phyloP scores from a whole-genome alignment of 2,113 vertebrate species.

The Panthera uncia region DNA sequence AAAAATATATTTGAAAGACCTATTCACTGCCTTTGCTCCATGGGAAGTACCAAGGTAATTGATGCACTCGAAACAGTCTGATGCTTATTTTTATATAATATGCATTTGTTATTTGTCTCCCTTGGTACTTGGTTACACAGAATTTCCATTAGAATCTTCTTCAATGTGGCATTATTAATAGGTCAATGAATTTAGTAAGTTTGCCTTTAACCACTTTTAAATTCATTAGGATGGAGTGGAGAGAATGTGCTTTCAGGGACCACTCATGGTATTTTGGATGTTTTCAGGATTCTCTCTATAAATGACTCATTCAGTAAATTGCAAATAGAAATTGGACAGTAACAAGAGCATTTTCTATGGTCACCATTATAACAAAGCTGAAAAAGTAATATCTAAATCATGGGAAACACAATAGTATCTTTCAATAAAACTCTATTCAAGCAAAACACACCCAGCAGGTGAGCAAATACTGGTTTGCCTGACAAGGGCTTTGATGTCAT shows the following conservation, averaged over 20 bases:
- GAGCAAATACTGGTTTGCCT: slow-evolving; percentile 73
- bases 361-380: slow-evolving; percentile 52
- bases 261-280: not conserved
- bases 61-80: not conserved
- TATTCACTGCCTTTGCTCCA: not conserved
- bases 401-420: slow-evolving; percentile 51
- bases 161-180: not conserved
- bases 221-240: not conserved
- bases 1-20: not conserved
- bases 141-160: not conserved
- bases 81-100: slow-evolving; percentile 21
- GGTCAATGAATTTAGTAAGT: not conserved
- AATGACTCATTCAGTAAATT: slow-evolving; percentile 22
- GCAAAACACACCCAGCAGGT: slow-evolving; percentile 72
- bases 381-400: slow-evolving; percentile 45
- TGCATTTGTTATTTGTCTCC: not conserved
- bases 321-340: not conserved
- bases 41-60: not conserved
- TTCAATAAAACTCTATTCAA: slow-evolving; percentile 62
- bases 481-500: slow-evolving; percentile 22
- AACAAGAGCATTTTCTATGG: slow-evolving; percentile 37
- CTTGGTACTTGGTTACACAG: not conserved
- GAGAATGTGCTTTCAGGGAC: not conserved
- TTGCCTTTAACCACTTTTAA: slow-evolving; percentile 10
- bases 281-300: not conserved